Base-by-base conservation (phyloP, 2,113 vertebrate genomes). In the Antennarius striatus region DNA sequence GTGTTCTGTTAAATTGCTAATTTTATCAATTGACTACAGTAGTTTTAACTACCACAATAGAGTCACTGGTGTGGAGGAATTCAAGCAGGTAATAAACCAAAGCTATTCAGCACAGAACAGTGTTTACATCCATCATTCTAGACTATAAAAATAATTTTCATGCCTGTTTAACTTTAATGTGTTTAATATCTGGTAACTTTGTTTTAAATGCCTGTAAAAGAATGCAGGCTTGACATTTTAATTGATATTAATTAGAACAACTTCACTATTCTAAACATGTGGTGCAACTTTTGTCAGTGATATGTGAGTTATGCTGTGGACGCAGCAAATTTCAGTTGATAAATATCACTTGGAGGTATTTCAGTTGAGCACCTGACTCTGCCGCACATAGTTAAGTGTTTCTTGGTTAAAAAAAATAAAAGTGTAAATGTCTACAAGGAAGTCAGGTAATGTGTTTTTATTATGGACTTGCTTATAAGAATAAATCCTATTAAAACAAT, bases 321-420 rank as follows among this genome's bases (percentile, higher is more conserved):
- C 55, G 29, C 3, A 11, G 9, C 28, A 28, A 3, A 9, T 0
- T 51, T 10, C 13, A 28, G 11, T 39, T n/a, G 43, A 52, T 52
- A 46, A 59, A 36, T 53, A 11, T 5, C 6, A 47, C 3, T 60
- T 59, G 36, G 1, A 52, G 2, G 29, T 29, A 40, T 62, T 15
- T 63, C 2, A 50, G 30, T 50, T 13, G 11, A 0, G n/a, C 49
- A 30, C 28, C 8, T 10, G 16, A 8, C n/a, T n/a, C 14, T n/a
- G 14, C 0, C 14, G 14, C 39, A 11, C 9, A 7, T 8, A 39
- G 7, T 30, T 11, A 45, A 11, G 43, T 12, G 12, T 5, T 10
- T 30, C 22, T 29, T n/a, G 10, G 51, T 53, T 56, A 10, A 9
- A 51, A 39, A 48, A 40, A 40, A 30, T 14, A 48, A 77, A 57